Conservation (phyloP, 2,113 vertebrate genomes). For the Chionodraco myersi region DNA sequence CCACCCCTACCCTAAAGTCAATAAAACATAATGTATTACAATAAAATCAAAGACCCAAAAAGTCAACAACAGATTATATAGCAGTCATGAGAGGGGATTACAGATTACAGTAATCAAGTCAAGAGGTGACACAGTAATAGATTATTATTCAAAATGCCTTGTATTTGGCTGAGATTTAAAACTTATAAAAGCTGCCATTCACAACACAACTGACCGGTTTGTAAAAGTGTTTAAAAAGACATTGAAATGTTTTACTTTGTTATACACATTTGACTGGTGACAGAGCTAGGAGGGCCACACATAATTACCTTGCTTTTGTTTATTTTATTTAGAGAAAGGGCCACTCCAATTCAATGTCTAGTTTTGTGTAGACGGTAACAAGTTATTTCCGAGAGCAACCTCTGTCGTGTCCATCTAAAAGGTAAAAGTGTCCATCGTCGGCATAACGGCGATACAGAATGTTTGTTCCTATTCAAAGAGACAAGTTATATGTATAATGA, state of each 20-base stretch:
- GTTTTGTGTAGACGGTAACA: not conserved
- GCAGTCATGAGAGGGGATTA: too few relatives aligned
- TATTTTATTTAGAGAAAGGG: not conserved
- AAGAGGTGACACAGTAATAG: not conserved
- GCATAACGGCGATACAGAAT: too few relatives aligned
- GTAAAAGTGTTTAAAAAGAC: not conserved
- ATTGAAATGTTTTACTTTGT: not conserved
- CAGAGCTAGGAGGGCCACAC: not conserved
- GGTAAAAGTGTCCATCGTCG: too few relatives aligned
- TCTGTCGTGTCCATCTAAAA: too few relatives aligned
- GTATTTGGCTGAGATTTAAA: not conserved
- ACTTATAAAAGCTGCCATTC: not conserved
- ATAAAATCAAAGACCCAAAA: too few relatives aligned
- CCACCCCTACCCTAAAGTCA: not conserved
- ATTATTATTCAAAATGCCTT: too few relatives aligned
- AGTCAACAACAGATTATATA: too few relatives aligned
- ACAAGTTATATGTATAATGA: too few relatives aligned
- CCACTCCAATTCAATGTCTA: not conserved
- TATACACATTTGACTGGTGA: not conserved
- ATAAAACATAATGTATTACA: not conserved
- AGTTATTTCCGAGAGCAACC: too few relatives aligned
- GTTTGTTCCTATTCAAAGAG: too few relatives aligned
- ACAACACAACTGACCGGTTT: too few relatives aligned
- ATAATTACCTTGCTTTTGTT: not conserved
- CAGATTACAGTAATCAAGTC: not conserved